Conservation (phyloP, 2,113 vertebrate species). For the Vidua chalybeata region DNA sequence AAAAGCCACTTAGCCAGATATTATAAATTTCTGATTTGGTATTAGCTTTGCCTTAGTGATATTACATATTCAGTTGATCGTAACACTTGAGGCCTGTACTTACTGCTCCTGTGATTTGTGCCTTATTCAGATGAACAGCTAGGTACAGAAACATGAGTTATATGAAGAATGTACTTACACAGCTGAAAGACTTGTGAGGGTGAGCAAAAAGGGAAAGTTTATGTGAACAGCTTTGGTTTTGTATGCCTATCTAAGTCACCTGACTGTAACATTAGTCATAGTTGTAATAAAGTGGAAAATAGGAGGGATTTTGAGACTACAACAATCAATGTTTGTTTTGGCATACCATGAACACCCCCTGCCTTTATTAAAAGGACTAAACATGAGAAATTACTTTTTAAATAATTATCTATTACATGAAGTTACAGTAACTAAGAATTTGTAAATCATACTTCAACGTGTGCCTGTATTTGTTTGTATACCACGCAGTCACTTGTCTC, state of each 20-base stretch:
- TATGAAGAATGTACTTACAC: not conserved
- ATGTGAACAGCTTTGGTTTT: constrained; percentile 2
- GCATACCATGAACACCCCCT: not conserved
- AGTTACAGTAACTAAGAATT: not conserved
- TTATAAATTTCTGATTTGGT: not conserved
- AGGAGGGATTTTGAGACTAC: not conserved
- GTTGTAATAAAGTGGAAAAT: not conserved
- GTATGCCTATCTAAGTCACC: not conserved
- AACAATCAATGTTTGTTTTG: not conserved
- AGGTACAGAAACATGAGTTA: not conserved
- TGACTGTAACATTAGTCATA: not conserved
- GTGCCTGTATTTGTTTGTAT: not conserved
- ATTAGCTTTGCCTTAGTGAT: not conserved
- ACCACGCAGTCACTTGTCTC: not conserved
- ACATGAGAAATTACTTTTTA: not conserved
- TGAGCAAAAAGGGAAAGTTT: not conserved
- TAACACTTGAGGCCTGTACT: not conserved
- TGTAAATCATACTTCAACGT: not conserved
- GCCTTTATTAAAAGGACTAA: not conserved
- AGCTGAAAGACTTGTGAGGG: not conserved
- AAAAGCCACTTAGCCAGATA: not conserved
- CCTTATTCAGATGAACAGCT: not conserved
- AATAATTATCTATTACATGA: not conserved
- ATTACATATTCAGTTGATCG: not conserved
- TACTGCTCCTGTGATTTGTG: not conserved